Evolutionary conservation across 2,888 invertebrate species (phyloP).

Genomic region (Rhagophthalmus giganteus): DNA sequence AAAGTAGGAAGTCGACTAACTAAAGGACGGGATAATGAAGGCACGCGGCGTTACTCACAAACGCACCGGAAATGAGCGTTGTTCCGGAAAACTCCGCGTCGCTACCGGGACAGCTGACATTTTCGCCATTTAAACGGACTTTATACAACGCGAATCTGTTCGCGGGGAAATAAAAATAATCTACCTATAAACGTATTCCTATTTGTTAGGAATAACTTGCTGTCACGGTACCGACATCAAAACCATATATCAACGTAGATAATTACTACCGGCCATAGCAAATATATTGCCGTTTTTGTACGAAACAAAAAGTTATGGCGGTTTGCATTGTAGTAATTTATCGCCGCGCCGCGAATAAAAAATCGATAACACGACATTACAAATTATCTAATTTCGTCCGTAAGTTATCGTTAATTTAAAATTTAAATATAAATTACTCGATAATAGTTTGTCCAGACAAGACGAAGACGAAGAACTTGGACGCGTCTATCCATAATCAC

Average conservation of each 20-base stretch:
- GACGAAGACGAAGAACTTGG: no score
- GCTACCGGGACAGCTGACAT: slow-evolving; percentile 35
- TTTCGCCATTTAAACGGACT: slow-evolving; percentile 33
- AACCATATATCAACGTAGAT: slow-evolving; percentile 32
- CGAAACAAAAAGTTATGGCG: slow-evolving; percentile 7
- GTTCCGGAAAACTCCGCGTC: slow-evolving; percentile 38
- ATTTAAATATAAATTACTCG: no score
- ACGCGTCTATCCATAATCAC: no score
- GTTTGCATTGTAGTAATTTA: background rate
- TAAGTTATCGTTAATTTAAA: no score
- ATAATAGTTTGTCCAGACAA: no score
- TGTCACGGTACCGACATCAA: slow-evolving; percentile 27
- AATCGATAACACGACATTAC: background rate
- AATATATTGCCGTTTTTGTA: slow-evolving; percentile 22
- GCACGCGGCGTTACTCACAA: slow-evolving; percentile 37
- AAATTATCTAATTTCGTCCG: background rate
- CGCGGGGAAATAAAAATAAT: slow-evolving; percentile 6
- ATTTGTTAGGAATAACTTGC: slow-evolving; percentile 32
- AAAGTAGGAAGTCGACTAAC: slow-evolving; percentile 32
- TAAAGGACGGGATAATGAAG: slow-evolving; percentile 39
- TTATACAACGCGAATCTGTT: slow-evolving; percentile 8
- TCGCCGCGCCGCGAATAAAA: background rate
- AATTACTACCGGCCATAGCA: slow-evolving; percentile 31
- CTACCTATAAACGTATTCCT: slow-evolving; percentile 17
- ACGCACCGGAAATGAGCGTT: slow-evolving; percentile 41